Percentiles rank a stretch among this genome's conserved stretches.
Evolutionary conservation across 1,140 invertebrate genomes (phyloP).

Genomic region (Diorhabda sublineata): DNA sequence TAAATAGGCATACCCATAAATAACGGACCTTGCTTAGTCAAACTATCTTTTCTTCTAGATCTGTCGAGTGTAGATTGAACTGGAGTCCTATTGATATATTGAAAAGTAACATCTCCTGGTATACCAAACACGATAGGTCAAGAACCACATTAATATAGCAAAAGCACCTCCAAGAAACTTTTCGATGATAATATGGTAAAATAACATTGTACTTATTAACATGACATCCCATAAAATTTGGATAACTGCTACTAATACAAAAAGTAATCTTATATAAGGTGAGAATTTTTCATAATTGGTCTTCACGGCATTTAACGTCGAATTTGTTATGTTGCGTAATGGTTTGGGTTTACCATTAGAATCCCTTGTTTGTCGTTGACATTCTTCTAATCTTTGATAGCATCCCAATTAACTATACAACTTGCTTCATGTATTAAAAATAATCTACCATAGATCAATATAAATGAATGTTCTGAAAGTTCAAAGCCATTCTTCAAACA

Average conservation of each 20-base stretch:
- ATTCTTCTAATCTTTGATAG: constrained; percentile 81
- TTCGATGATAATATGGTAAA: constrained; percentile 93
- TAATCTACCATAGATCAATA: constrained; percentile 87
- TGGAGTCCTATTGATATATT: constrained; percentile 63
- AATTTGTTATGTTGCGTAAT: constrained; percentile 60
- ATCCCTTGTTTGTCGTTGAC: constrained; percentile 59
- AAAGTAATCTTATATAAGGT: constrained; percentile 73
- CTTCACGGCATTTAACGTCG: constrained; percentile 69
- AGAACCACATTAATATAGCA: constrained; percentile 86
- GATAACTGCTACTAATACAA: constrained; percentile 75
- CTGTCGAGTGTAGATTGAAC: constrained; percentile 12
- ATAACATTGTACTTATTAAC: constrained; percentile 83
- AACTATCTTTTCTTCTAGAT: constrained; percentile 36
- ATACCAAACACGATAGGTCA: constrained; percentile 85
- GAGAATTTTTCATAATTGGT: constrained; percentile 71
- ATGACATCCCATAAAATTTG: constrained; percentile 90
- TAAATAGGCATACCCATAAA: constrained; percentile 71
- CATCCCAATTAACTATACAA: constrained; percentile 85
- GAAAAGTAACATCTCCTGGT: constrained; percentile 75
- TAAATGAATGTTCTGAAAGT: constrained; percentile 92
- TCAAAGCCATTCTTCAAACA: constrained; percentile 92
- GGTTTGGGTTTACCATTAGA: constrained; percentile 60
- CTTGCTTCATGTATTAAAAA: constrained; percentile 87
- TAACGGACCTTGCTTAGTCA: constrained; percentile 50
- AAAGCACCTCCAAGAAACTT: constrained; percentile 85